These are phyloP conservation scores for Drosophila azteca DNA, from an alignment of 1,140 invertebrate species.

Conservation along the genomic window DNA sequence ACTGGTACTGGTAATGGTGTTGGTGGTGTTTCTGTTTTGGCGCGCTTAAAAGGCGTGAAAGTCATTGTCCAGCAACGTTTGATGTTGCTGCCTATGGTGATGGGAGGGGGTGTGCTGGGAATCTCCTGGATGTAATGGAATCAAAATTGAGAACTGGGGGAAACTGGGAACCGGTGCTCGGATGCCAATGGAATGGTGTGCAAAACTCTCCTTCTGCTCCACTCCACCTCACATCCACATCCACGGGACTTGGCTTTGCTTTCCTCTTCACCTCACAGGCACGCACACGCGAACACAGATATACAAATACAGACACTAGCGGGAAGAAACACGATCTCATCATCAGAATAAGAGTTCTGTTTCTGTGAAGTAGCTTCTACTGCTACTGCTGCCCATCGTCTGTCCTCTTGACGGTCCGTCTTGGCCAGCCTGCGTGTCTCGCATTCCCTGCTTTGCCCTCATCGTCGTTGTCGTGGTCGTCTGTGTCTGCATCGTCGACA, in stretches of 20 bases:
- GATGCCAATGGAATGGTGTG: conserved; percentile 62
- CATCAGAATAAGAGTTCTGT: conserved; percentile 64
- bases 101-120: not conserved
- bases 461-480: not conserved
- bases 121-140: conserved; percentile 20
- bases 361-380: conserved; percentile 66
- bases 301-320: conserved; percentile 21
- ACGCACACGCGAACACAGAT: conserved; percentile 29
- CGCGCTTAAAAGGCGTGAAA: conserved; percentile 77
- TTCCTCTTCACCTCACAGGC: conserved; percentile 27
- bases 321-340: conserved; percentile 51
- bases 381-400: conserved; percentile 11
- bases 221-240: conserved; percentile 38
- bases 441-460: conserved; percentile 40
- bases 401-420: conserved; percentile 39
- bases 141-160: conserved; percentile 10
- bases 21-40: conserved; percentile 59
- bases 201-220: conserved; percentile 55
- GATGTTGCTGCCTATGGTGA: conserved; percentile 22
- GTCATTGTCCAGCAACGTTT: conserved; percentile 69
- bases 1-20: conserved; percentile 3
- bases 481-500: not conserved
- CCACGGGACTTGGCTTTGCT: conserved; percentile 29
- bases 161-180: conserved; percentile 48
- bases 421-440: conserved; percentile 77